Conservation (phyloP, 2,113 vertebrate species). For the Henicopernis longicauda region DNA sequence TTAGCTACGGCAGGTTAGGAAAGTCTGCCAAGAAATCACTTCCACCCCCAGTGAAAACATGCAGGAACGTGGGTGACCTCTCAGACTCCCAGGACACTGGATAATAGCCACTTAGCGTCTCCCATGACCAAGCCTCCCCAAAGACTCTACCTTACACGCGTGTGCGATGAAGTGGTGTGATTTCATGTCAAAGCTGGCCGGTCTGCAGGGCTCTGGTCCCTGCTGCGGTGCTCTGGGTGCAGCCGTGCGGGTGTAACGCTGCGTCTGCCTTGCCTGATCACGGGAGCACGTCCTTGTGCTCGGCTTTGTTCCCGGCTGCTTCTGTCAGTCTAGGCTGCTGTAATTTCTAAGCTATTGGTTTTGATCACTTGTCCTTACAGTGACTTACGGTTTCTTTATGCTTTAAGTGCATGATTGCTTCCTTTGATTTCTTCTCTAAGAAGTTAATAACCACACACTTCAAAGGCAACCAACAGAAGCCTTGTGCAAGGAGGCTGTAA, state of each 20-base stretch:
- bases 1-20: not conserved
- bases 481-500: not conserved
- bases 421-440: conserved; percentile 29
- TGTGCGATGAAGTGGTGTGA: not conserved
- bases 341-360: not conserved
- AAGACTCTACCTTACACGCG: not conserved
- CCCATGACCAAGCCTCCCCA: not conserved
- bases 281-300: not conserved
- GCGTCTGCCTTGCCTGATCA: not conserved
- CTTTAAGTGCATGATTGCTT: not conserved
- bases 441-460: not conserved
- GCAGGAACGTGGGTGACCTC: not conserved
- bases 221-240: not conserved
- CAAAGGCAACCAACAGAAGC: conserved; percentile 2
- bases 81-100: not conserved
- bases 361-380: conserved; percentile 7
- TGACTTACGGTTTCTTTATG: not conserved
- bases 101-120: not conserved
- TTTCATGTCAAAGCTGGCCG: not conserved
- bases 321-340: not conserved
- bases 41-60: not conserved
- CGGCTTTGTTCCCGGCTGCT: not conserved
- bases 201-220: not conserved
- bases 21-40: not conserved
- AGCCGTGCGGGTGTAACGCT: fast-evolving